phyloP scores from a whole-genome alignment of 23 tunicate genomes.

The Ascidia mentula region DNA sequence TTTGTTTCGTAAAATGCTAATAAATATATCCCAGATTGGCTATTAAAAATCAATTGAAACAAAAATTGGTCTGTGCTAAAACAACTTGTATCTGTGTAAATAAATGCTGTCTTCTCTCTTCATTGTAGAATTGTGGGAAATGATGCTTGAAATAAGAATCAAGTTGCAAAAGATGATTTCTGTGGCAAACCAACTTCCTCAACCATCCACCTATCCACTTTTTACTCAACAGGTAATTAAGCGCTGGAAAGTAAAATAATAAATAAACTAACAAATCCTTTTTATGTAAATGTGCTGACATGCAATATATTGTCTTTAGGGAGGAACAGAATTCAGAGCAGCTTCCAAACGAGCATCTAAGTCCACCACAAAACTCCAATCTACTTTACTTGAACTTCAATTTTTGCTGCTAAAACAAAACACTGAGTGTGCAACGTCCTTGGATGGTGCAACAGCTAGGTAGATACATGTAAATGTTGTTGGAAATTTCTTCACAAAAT shows the following conservation, averaged over 20 bases:
- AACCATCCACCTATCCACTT: constrained; percentile 20
- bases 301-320: neutral
- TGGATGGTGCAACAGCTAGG: neutral
- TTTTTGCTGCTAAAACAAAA: neutral
- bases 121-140: constrained; percentile 57
- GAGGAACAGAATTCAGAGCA: neutral
- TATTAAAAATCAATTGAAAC: no score
- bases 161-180: constrained; percentile 48
- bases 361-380: neutral
- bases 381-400: neutral
- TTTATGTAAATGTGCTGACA: neutral
- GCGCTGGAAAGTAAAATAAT: no score
- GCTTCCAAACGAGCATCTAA: neutral
- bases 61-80: no score
- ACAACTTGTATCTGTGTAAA: no score
- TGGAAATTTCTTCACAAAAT: neutral
- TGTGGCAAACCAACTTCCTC: constrained; percentile 47
- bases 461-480: neutral
- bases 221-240: constrained; percentile 15
- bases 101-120: no score
- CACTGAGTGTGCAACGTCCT: neutral
- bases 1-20: no score
- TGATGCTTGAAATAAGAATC: constrained; percentile 52
- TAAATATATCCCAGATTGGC: no score
- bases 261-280: no score